These are phyloP conservation scores for Drosophila bunnanda DNA, from an alignment of 2,888 invertebrate genomes.

Conservation along the genomic window DNA sequence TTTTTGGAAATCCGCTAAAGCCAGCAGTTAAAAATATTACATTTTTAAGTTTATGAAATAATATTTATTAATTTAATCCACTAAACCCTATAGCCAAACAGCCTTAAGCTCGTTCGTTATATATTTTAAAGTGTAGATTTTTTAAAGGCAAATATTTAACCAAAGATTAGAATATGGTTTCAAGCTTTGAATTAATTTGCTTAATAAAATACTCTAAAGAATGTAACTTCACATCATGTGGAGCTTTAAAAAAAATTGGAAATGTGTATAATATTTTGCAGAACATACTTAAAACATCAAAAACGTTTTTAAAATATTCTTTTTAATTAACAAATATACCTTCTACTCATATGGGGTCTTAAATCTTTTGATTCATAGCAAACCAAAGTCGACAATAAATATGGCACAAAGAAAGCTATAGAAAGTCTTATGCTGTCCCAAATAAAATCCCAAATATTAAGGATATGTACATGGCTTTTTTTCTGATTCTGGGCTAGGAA, in stretches of 20 bases:
- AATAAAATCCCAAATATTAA: conserved; percentile 15
- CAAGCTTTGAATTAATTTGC: neutral
- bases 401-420: neutral
- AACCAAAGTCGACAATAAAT: neutral
- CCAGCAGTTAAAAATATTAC: no score
- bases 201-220: neutral
- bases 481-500: neutral
- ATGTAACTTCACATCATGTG: neutral
- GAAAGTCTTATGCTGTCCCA: neutral
- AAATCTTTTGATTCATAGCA: neutral
- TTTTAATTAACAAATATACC: neutral
- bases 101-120: no score
- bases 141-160: no score
- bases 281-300: neutral
- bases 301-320: neutral
- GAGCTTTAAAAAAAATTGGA: neutral
- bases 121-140: no score
- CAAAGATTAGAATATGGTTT: neutral
- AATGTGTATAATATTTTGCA: neutral
- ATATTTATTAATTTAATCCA: no score
- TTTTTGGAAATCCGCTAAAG: no score
- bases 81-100: no score
- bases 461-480: conserved; percentile 15
- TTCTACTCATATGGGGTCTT: neutral
- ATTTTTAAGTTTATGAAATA: no score